Evolutionary conservation across 2,797 vertebrate genomes (phyloP).

Genomic region (Phoeniculus purpureus): DNA sequence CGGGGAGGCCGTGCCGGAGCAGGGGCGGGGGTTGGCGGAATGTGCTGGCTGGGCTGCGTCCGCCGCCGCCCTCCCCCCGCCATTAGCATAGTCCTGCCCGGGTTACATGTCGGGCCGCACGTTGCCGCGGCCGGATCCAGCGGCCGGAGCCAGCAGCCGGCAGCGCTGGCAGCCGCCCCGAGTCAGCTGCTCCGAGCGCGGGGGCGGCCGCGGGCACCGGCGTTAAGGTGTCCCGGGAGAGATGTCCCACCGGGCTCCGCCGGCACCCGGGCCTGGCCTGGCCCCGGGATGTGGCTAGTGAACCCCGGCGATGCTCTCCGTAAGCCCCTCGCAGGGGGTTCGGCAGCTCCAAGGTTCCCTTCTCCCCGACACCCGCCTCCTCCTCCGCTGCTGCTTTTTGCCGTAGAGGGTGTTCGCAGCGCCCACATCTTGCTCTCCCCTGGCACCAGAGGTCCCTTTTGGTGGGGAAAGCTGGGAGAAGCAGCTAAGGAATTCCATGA

Average conservation of each 20-base stretch:
- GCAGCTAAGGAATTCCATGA: not conserved
- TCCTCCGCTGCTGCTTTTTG: not conserved
- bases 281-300: too few relatives aligned
- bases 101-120: constrained; percentile 81
- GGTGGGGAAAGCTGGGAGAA: not conserved
- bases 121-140: constrained; percentile 76
- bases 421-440: not conserved
- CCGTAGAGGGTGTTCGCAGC: not conserved
- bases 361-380: too few relatives aligned
- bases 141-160: constrained; percentile 55
- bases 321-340: not conserved
- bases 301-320: not conserved
- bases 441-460: not conserved
- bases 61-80: constrained; percentile 19
- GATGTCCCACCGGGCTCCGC: not conserved
- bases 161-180: constrained; percentile 74
- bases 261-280: too few relatives aligned
- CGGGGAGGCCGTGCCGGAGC: constrained; percentile 21
- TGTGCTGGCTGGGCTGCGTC: constrained; percentile 68
- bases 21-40: not conserved
- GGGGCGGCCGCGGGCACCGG: constrained; percentile 7
- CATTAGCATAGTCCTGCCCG: constrained; percentile 71
- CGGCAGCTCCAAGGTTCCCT: not conserved
- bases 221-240: constrained; percentile 43
- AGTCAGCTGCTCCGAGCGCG: constrained; percentile 78